A percentile compares a stretch with the other conserved stretches of the same genome.
phyloP scores from a whole-genome alignment of 92 coral and sea anemone genomes.

The Heliopora coerulea region DNA sequence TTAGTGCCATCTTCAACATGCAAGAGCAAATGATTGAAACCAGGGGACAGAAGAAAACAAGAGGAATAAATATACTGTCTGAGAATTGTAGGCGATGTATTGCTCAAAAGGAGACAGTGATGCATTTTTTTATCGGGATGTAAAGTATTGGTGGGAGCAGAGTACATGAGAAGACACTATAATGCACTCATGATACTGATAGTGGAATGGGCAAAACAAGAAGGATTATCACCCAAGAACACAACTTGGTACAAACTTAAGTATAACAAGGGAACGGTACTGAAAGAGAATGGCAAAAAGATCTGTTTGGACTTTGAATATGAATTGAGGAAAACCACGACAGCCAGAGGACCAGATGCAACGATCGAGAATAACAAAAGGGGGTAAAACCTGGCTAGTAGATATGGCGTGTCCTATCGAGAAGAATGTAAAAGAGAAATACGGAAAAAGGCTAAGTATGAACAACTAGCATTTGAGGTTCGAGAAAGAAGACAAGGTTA shows the following conservation, averaged over 20 bases:
- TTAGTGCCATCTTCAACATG: conserved; percentile 5
- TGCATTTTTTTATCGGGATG: conserved; percentile 42
- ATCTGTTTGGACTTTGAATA: conserved; percentile 9
- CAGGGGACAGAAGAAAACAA: conserved; percentile 20
- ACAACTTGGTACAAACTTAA: conserved; percentile 24
- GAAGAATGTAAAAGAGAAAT: too few relatives aligned
- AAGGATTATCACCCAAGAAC: not conserved
- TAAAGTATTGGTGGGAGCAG: conserved; percentile 34
- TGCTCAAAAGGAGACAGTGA: conserved; percentile 30
- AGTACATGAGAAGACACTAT: conserved; percentile 48
- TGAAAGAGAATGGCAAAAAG: conserved; percentile 8
- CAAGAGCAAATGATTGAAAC: conserved; percentile 26
- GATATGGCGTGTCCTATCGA: too few relatives aligned
- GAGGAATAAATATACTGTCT: conserved; percentile 27
- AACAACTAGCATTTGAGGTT: too few relatives aligned
- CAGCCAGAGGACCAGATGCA: too few relatives aligned
- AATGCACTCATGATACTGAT: conserved; percentile 44
- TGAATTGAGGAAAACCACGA: conserved; percentile 3
- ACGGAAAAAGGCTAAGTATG: too few relatives aligned
- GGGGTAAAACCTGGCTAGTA: too few relatives aligned
- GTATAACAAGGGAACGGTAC: conserved; percentile 20
- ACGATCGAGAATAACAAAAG: too few relatives aligned
- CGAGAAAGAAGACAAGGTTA: too few relatives aligned
- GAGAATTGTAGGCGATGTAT: conserved; percentile 19
- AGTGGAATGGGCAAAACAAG: conserved; percentile 35